Evolutionary conservation across 2,888 invertebrate genomes (phyloP), one percentile per base, ranked within the genome.

Genomic region (Pegoplata infirma): DNA sequence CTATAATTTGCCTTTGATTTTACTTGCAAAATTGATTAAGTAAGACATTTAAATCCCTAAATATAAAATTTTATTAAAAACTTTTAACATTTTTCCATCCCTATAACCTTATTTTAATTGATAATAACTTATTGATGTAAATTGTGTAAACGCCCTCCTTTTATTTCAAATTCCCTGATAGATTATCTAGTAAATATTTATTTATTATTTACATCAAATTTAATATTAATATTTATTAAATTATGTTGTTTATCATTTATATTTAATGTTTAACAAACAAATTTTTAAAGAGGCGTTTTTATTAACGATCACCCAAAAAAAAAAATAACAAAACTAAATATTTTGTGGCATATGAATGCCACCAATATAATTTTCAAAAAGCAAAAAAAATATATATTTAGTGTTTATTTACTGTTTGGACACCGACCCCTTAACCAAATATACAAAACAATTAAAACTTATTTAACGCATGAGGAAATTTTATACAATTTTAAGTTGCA

Each of bases 381-480:
- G n/a, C n/a, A n/a, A n/a, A n/a, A n/a, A n/a, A 12, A 53, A 36
- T 16, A 5, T 56, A 19, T 8, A 12, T 12, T 16, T 8, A 56
- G 36, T 28, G 14, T 36, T 56, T n/a, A 40, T n/a, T 40, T 40
- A 8, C 12, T 56, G 19, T 17, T 14, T 17, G 36, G 36, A 56
- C 17, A 40, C 40, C 17, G 56, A 40, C 40, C 56, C 21, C 40
- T 40, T 5, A 56, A n/a, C 12, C n/a, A 40, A 40, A 40, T 40
- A 40, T n/a, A 40, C 36, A 40, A 40, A 51, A 10, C 17, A 58
- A 51, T 40, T 36, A 46, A 47, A 49, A 56, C 40, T 46, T 16
- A 55, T 68, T 55, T 61, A 56, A 71, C 23, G 71, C 71, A 47
- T 63, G 53, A 55, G 55, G 16, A 61, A 32, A 63, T 55, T 32